A percentile compares a stretch with the other conserved stretches of the same genome.
Evolutionary conservation across 2,797 vertebrate species (phyloP).

Genomic region (Austrolebias charrua): DNA sequence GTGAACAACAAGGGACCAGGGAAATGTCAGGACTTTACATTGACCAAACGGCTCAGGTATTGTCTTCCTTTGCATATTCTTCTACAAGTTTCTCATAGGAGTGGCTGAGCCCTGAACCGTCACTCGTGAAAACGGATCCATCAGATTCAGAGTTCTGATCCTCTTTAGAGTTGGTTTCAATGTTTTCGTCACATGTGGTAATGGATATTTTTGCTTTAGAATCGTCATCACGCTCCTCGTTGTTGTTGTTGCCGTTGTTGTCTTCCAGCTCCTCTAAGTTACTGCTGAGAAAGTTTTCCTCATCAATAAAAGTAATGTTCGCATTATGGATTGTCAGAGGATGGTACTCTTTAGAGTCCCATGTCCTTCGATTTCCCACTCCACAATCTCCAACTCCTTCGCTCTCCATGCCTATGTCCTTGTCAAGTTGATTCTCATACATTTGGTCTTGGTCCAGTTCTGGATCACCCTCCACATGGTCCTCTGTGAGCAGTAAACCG

Average conservation of each 20-base stretch:
- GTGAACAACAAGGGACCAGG: not conserved
- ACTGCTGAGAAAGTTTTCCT: conserved; percentile 79
- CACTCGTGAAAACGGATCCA: conserved; percentile 88
- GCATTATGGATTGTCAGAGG: conserved; percentile 86
- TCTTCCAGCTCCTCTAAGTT: conserved; percentile 69
- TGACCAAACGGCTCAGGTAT: conserved; percentile 71
- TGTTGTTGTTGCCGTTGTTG: conserved; percentile 13
- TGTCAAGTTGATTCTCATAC: conserved; percentile 91
- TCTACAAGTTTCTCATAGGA: conserved; percentile 93
- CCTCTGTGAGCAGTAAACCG: conserved; percentile 80
- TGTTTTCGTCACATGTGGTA: conserved; percentile 79
- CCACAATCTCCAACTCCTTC: conserved; percentile 39
- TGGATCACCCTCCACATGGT: conserved; percentile 73
- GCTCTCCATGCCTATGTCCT: conserved; percentile 85
- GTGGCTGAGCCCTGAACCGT: conserved; percentile 81
- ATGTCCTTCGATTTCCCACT: conserved; percentile 66
- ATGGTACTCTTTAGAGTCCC: conserved; percentile 89
- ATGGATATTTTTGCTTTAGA: conserved; percentile 76
- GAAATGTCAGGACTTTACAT: not conserved
- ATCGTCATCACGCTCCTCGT: conserved; percentile 59
- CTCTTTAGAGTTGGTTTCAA: conserved; percentile 82
- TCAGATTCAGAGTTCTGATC: conserved; percentile 87
- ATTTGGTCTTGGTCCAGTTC: conserved; percentile 68
- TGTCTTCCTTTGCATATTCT: conserved; percentile 87
- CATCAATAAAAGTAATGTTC: conserved; percentile 88